Base-by-base conservation (phyloP, 2,888 invertebrate genomes). In the Drosophila longiperda region DNA sequence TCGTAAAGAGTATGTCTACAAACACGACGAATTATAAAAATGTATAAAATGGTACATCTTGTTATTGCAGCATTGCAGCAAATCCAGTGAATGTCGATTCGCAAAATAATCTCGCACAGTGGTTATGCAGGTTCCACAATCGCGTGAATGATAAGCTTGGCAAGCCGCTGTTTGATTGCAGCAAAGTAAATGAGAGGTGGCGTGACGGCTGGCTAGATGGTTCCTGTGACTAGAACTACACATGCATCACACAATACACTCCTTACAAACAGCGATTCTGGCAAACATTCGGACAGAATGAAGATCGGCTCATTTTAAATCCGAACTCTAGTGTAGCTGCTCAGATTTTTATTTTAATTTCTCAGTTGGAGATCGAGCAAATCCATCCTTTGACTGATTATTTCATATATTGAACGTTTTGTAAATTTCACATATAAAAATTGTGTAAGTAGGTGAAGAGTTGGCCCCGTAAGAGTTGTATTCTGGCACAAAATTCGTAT, bases 61-160 rank as follows among this genome's bases (percentile, higher is more conserved):
- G 8, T 38, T 0, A 26, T 94, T 94, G n/a, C n/a, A n/a, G n/a
- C n/a, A n/a, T n/a, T n/a, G 93, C 94, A 83, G 93, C 94, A 59
- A 92, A 95, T 78, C 98, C 98, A 59, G 97, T 98, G 34, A 93
- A 95, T 87, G 95, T 96, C 1, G 93, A 94, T n/a, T 96, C 95
- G 2, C 96, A 96, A 90, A 92, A 95, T 45, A 94, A 94, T 8
- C 93, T 98, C 59, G 95, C 96, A 15, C 95, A 96, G 83, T 99
- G 99, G 99, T 93, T 99, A 80, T 99, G 99, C 93, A 94, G 95
- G 54, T 94, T 98, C 80, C 99, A 99, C 92, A 99, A 99, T 93
- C 95, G 95, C 83, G 97, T 99, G 0, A 99, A 99, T 92, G 92
- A 94, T 42, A 98, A 98, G 92, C 93, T 99, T 45, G 97, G 97